Evolutionary conservation across 2,797 vertebrate genomes (phyloP).

Genomic region (Melanotaenia nigrans): DNA sequence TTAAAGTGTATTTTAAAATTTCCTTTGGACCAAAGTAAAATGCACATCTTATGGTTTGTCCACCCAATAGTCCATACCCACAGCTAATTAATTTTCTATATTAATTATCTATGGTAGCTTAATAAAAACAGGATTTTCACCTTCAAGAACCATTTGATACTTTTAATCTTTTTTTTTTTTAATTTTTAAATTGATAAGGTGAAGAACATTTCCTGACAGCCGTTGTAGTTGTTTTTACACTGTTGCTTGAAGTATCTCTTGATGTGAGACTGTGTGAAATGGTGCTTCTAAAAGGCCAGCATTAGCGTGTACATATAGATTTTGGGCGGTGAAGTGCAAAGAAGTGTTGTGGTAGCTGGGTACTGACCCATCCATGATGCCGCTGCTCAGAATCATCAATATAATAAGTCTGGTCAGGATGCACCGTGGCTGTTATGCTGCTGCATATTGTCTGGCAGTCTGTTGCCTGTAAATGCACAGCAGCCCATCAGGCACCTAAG

Average conservation of each 20-base stretch:
- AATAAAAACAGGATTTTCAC: too few species aligned
- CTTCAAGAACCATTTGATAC: too few species aligned
- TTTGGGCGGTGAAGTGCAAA: constrained; percentile 28
- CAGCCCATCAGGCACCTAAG: constrained; percentile 18
- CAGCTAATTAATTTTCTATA: too few species aligned
- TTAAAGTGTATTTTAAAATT: too few species aligned
- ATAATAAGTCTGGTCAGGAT: constrained; percentile 52
- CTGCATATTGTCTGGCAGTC: constrained; percentile 36
- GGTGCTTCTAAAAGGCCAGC: not conserved
- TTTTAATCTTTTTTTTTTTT: too few species aligned
- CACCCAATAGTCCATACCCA: too few species aligned
- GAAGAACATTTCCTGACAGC: not conserved
- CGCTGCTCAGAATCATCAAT: constrained; percentile 51
- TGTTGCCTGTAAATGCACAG: constrained; percentile 38
- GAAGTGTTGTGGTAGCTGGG: constrained; percentile 18
- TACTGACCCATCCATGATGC: constrained; percentile 51
- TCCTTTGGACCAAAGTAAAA: too few species aligned
- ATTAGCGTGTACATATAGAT: constrained; percentile 9
- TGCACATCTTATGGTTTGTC: too few species aligned
- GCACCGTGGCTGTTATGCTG: constrained; percentile 43
- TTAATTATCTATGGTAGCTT: too few species aligned
- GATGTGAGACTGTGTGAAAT: not conserved
- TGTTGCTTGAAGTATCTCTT: not conserved
- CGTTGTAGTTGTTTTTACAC: too few species aligned
- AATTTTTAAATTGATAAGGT: not conserved